These are phyloP conservation scores for Dasyornis broadbenti DNA, from an alignment of 2,113 vertebrate species.

Conservation along the genomic window DNA sequence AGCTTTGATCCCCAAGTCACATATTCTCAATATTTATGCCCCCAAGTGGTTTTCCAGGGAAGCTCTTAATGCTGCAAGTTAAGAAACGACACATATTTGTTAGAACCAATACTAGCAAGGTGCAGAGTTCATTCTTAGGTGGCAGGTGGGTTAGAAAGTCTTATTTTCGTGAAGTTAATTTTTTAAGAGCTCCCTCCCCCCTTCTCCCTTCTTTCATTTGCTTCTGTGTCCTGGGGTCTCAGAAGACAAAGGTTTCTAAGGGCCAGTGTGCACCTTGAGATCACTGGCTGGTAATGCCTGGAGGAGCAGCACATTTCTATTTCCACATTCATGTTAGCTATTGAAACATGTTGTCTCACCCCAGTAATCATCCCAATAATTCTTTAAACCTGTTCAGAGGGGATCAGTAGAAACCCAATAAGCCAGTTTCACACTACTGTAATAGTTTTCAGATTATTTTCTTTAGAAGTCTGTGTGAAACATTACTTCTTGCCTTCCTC, in stretches of 20 bases:
- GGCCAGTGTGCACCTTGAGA: accelerated
- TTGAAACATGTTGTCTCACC: neutral
- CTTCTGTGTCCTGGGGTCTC: neutral
- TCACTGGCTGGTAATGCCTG: neutral
- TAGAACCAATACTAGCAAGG: neutral
- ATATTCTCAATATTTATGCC: neutral
- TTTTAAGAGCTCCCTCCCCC: neutral
- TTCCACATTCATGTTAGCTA: neutral
- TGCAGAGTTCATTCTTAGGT: neutral
- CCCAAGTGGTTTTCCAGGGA: neutral
- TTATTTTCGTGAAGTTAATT: neutral
- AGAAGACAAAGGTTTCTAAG: neutral
- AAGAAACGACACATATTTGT: neutral
- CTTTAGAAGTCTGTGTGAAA: neutral
- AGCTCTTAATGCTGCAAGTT: neutral
- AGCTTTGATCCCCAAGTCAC: neutral
- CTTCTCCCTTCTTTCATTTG: neutral
- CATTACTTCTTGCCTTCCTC: neutral
- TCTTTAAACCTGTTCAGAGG: neutral
- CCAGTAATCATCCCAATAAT: neutral
- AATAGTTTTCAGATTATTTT: neutral
- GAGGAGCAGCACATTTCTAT: neutral
- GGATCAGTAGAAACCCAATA: neutral
- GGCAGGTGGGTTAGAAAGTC: neutral
- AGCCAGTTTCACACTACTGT: neutral